These are phyloP conservation scores for Vulpes vulpes DNA, from an alignment of 2,113 vertebrate species.

Conservation along the genomic window DNA sequence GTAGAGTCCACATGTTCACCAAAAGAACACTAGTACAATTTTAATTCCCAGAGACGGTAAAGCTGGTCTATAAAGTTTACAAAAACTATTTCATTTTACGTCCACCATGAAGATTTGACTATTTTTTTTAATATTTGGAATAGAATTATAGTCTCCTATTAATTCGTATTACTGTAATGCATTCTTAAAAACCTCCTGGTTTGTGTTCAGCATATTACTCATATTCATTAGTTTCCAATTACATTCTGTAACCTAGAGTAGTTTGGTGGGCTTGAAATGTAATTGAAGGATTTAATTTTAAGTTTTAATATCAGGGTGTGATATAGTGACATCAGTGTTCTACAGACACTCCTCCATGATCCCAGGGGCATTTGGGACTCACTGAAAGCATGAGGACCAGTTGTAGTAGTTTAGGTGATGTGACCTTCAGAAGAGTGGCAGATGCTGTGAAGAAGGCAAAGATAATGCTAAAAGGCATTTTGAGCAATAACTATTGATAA, in stretches of 20 bases:
- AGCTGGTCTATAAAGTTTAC: neutral
- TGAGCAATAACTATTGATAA: neutral
- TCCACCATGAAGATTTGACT: constrained; percentile 12
- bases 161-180: constrained; percentile 56
- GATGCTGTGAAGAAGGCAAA: constrained; percentile 28
- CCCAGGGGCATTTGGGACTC: neutral
- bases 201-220: constrained; percentile 56
- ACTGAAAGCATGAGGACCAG: neutral
- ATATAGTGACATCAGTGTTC: constrained; percentile 40
- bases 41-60: constrained; percentile 27
- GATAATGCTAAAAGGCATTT: neutral
- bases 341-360: neutral
- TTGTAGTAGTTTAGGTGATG: neutral
- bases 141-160: neutral
- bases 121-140: constrained; percentile 23
- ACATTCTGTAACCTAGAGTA: constrained; percentile 38
- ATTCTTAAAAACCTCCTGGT: constrained; percentile 45
- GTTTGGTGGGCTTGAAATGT: constrained; percentile 48
- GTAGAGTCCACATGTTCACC: neutral
- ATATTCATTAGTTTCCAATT: constrained; percentile 68
- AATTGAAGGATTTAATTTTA: constrained; percentile 70
- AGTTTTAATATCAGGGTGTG: constrained; percentile 10
- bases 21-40: neutral
- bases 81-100: constrained; percentile 56
- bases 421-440: neutral